Conservation (phyloP, 2,888 invertebrate species). For the Branchellion lobata region DNA sequence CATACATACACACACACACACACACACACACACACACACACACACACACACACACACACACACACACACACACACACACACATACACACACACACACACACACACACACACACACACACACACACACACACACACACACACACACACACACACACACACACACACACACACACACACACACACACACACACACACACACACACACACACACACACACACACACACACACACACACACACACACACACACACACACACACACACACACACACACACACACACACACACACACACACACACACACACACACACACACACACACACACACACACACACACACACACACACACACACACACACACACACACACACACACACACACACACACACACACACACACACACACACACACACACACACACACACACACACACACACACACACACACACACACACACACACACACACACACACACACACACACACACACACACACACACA, state of each 20-base stretch:
- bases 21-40: background rate
- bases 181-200: constrained; percentile 17
- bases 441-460: constrained; percentile 20
- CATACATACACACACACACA: constrained; percentile 1
- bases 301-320: constrained; percentile 5
- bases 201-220: constrained; percentile 1
- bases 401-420: constrained; percentile 5
- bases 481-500: constrained; percentile 20
- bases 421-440: constrained; percentile 10
- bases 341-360: background rate
- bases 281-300: background rate
- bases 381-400: background rate
- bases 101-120: constrained; percentile 23
- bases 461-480: constrained; percentile 23
- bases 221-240: background rate
- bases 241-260: constrained; percentile 12
- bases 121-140: constrained; percentile 17
- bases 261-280: constrained; percentile 31
- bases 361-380: background rate
- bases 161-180: constrained; percentile 17
- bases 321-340: background rate
- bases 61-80: too few species aligned
- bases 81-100: background rate
- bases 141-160: constrained; percentile 23
- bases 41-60: too few species aligned